phyloP scores from a whole-genome alignment of 1,140 invertebrate genomes.

The Conus betulinus region DNA sequence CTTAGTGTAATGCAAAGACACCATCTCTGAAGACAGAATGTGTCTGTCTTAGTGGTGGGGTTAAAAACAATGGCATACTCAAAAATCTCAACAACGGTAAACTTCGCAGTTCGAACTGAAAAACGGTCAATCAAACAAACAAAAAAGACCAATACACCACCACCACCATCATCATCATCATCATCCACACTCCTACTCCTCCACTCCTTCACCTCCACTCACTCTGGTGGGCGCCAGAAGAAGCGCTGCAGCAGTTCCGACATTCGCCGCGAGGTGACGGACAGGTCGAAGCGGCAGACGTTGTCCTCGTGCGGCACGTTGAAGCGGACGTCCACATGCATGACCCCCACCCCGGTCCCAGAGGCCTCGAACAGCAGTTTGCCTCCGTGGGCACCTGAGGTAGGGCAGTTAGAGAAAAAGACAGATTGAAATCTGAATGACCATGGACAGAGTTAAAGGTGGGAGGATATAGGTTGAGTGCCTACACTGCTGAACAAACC shows the following conservation, averaged over 20 bases:
- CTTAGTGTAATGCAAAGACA: too few species aligned
- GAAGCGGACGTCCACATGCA: conserved; percentile 71
- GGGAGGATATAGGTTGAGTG: too few species aligned
- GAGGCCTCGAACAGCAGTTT: conserved; percentile 65
- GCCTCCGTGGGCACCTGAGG: conserved; percentile 62
- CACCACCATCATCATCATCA: too few species aligned
- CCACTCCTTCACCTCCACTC: not conserved
- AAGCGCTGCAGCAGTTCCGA: conserved; percentile 48
- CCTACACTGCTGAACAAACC: not conserved
- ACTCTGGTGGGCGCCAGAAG: conserved; percentile 39
- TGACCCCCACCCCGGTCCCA: conserved; percentile 71
- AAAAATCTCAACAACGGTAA: too few species aligned
- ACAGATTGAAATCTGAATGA: not conserved
- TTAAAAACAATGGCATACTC: too few species aligned
- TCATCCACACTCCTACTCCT: not conserved
- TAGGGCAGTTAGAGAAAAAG: not conserved
- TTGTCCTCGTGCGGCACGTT: conserved; percentile 67
- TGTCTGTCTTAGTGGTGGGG: too few species aligned
- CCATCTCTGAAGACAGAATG: too few species aligned
- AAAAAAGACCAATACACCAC: too few species aligned
- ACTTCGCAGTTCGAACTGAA: too few species aligned
- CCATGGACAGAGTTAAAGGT: too few species aligned
- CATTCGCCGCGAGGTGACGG: conserved; percentile 44
- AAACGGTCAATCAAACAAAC: too few species aligned
- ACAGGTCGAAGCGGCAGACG: conserved; percentile 63